phyloP scores from a whole-genome alignment of 2,113 vertebrate species.

The Chaetops frenatus region DNA sequence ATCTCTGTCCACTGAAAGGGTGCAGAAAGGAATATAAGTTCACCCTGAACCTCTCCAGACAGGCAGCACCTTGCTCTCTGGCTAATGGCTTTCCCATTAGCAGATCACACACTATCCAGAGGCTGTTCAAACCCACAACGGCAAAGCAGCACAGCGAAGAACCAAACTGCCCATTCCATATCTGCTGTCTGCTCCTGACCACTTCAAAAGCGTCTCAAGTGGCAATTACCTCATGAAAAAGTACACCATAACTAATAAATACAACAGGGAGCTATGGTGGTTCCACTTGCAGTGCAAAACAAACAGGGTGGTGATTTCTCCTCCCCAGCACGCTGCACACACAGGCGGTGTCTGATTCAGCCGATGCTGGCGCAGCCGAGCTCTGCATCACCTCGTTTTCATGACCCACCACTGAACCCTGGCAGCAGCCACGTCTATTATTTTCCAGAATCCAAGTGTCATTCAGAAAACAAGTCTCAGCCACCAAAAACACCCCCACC shows the following conservation, averaged over 20 bases:
- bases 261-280: fast-evolving
- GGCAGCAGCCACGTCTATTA: not conserved
- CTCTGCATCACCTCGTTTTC: not conserved
- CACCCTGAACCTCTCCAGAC: not conserved
- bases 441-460: not conserved
- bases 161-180: not conserved
- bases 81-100: not conserved
- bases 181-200: not conserved
- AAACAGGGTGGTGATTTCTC: not conserved
- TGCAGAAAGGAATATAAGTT: not conserved
- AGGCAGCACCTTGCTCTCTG: not conserved
- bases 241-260: not conserved
- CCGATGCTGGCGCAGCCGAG: not conserved
- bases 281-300: not conserved
- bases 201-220: not conserved
- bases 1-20: not conserved
- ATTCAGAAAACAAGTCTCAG: not conserved
- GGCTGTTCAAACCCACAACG: not conserved
- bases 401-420: not conserved
- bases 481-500: not conserved
- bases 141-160: not conserved
- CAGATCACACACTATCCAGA: not conserved
- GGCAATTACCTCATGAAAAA: not conserved
- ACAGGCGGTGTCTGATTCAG: fast-evolving
- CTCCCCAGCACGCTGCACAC: not conserved